A percentile compares a stretch with the other conserved stretches of the same genome.
Evolutionary conservation across 2,113 vertebrate species (phyloP).

Genomic region (Corydoras maculifer): DNA sequence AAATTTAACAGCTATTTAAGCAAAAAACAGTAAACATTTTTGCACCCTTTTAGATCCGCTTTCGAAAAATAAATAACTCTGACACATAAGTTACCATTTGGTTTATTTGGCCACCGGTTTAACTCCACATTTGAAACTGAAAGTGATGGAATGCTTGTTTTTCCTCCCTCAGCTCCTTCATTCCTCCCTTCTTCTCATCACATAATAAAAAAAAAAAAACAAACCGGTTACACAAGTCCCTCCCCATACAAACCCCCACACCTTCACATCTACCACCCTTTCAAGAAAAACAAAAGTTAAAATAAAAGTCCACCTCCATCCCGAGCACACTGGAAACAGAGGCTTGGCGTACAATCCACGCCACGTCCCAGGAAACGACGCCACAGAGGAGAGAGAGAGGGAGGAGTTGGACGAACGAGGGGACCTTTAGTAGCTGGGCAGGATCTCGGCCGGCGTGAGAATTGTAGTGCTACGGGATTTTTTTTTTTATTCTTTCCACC

Average conservation of each 20-base stretch:
- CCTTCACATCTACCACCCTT: slow-evolving; percentile 31
- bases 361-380: no score
- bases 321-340: no score
- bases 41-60: no score
- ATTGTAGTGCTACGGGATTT: slow-evolving; percentile 53
- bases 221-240: slow-evolving; percentile 9
- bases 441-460: no score
- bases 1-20: no score
- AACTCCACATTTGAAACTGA: slow-evolving; percentile 66
- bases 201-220: slow-evolving; percentile 16
- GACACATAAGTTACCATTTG: slow-evolving; percentile 62
- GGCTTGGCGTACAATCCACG: no score
- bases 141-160: slow-evolving; percentile 74
- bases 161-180: slow-evolving; percentile 37
- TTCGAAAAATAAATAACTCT: not conserved
- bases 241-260: slow-evolving; percentile 5
- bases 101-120: slow-evolving; percentile 93
- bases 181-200: slow-evolving; percentile 21
- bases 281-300: not conserved
- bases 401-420: no score
- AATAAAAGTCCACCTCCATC: not conserved
- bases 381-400: no score
- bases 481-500: no score
- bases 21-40: no score
- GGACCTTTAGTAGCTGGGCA: no score